A percentile compares a stretch with the other conserved stretches of the same genome.
phyloP scores from a whole-genome alignment of 2,797 vertebrate species.

The Nannoperca obscura region DNA sequence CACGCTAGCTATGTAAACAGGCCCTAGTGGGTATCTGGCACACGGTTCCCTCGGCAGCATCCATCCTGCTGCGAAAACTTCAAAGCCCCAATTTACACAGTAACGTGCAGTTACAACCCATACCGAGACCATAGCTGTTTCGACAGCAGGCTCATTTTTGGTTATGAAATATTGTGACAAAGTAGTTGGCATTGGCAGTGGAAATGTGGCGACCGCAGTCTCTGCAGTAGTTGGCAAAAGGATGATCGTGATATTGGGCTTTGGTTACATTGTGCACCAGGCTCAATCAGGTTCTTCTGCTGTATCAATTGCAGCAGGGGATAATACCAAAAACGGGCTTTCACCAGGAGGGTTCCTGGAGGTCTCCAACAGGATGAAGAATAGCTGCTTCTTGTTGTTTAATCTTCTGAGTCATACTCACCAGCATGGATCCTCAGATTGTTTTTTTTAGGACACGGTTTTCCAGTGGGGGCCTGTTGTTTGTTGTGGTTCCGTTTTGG shows the following conservation, averaged over 20 bases:
- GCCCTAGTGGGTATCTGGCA: slow-evolving; percentile 55
- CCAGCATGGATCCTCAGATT: background rate
- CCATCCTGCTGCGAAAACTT: slow-evolving; percentile 15
- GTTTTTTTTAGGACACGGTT: background rate
- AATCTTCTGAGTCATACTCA: slow-evolving; percentile 26
- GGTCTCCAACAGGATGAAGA: background rate
- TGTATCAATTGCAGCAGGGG: background rate
- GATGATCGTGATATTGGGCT: slow-evolving; percentile 8
- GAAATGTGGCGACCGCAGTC: slow-evolving; percentile 39
- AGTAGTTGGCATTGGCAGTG: slow-evolving; percentile 26
- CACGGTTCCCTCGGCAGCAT: slow-evolving; percentile 65
- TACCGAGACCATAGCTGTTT: background rate
- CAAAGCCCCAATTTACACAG: background rate
- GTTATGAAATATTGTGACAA: slow-evolving; percentile 41
- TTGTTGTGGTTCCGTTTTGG: background rate
- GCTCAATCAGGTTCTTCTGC: too few relatives aligned
- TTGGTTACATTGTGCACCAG: background rate
- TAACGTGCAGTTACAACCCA: background rate
- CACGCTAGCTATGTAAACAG: slow-evolving; percentile 76
- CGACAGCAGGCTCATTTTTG: background rate
- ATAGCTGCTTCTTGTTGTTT: background rate
- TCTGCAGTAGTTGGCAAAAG: slow-evolving; percentile 31
- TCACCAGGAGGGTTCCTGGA: background rate
- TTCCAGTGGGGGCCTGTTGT: background rate
- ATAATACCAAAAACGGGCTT: background rate